These are phyloP conservation scores for Condylostylus longicornis DNA, from an alignment of 1,140 invertebrate genomes.

Conservation along the genomic window DNA sequence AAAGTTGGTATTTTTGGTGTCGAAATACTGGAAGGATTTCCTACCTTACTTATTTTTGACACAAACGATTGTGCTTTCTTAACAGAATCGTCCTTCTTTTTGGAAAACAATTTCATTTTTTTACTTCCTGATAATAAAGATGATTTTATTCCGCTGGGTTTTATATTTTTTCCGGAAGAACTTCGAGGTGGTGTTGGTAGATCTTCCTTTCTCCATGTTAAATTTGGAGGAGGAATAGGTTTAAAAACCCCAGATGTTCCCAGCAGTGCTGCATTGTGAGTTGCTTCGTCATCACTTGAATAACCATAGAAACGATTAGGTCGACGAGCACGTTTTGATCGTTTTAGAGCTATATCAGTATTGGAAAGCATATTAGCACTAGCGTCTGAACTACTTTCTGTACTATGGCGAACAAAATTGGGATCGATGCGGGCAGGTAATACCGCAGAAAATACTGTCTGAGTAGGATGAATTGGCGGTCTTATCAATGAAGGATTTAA, in stretches of 20 bases:
- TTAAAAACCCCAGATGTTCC: conserved; percentile 37
- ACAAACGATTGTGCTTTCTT: too few relatives aligned
- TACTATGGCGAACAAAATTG: conserved; percentile 12
- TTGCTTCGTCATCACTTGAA: conserved; percentile 60
- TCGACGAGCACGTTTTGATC: conserved; percentile 58
- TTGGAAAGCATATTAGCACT: too few relatives aligned
- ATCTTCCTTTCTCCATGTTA: conserved; percentile 53
- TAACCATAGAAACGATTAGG: conserved; percentile 76
- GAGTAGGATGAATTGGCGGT: background rate
- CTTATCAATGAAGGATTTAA: conserved; percentile 1
- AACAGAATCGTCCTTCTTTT: too few relatives aligned
- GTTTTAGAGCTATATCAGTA: conserved; percentile 41
- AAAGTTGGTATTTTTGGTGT: too few relatives aligned
- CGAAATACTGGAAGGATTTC: too few relatives aligned
- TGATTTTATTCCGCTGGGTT: too few relatives aligned
- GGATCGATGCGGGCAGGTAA: background rate
- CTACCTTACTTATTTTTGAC: too few relatives aligned
- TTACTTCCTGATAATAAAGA: too few relatives aligned
- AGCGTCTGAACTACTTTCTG: conserved; percentile 33
- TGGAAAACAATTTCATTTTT: too few relatives aligned
- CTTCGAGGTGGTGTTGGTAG: conserved; percentile 30
- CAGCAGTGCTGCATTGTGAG: conserved; percentile 14
- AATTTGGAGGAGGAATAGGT: conserved; percentile 40
- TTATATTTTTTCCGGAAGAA: conserved; percentile 13
- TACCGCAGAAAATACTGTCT: background rate